Base-by-base conservation (phyloP, 2,888 invertebrate genomes). In the Meta bourneti region DNA sequence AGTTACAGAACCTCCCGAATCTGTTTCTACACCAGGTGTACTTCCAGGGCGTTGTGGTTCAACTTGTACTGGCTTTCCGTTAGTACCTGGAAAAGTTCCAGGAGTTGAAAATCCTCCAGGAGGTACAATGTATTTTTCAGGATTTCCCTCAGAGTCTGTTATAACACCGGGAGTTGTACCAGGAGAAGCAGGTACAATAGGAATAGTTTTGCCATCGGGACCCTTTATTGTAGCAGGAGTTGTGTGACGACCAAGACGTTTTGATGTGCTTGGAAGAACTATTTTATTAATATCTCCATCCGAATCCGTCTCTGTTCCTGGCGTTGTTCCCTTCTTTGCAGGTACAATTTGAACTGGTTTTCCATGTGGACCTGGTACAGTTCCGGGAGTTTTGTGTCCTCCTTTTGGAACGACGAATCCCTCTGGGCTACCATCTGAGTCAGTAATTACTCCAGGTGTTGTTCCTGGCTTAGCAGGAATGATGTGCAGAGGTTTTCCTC, bases 81-180 rank as follows among this genome's bases (percentile, higher is more conserved):
- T 11, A n/a, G 72, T 52, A 20, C 83, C 83, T 7, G 83, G 54
- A 11, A 83, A 34, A 13, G 72, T 34, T 13, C 72, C 72, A 16
- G 83, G 83, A 51, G 83, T 83, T 20, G 7, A 74, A 0, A n/a
- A 34, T 6, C 61, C 16, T 7, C 16, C 16, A 5, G n/a, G 19
- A 7, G 78, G 78, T 52, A 78, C n/a, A 19, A 78, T 19, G n/a
- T 71, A 71, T 1, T 49, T 69, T 70, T 20, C 20, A 72, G 51
- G 48, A 13, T 20, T 20, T 16, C 79, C 79, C 71, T 87, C 71
- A 51, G 78, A 52, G 8, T 54, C 87, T 6, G 61, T 75, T 6
- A 74, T 20, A 16, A 34, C n/a, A 16, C 83, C 83, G 4, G 83
- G 83, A 11, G 83, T 75, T 34, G 72, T 70, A 52, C 83, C 83